Evolutionary conservation across 2,113 vertebrate species (phyloP).

Genomic region (Myiagra hebetior): DNA sequence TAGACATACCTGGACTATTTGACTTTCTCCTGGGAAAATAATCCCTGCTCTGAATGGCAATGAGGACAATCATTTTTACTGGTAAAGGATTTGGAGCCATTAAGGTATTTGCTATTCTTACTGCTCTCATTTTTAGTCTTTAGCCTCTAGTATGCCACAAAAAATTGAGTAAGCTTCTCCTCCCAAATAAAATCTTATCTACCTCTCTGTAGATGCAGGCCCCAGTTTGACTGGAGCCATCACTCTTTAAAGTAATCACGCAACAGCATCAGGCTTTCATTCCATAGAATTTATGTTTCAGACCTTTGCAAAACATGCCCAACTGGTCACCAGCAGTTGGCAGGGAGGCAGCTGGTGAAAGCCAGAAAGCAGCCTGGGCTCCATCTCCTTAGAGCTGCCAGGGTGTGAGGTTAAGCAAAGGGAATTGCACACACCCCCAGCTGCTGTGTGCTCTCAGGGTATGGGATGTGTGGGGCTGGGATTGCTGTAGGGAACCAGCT

Average conservation of each 20-base stretch:
- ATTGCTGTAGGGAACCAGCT: background rate
- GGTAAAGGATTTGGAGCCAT: background rate
- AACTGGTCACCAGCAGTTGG: background rate
- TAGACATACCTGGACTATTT: background rate
- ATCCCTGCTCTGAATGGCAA: background rate
- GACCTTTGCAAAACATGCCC: background rate
- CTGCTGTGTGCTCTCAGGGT: background rate
- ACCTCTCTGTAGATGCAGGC: background rate
- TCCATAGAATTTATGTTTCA: background rate
- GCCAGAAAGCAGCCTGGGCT: background rate
- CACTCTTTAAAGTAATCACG: background rate
- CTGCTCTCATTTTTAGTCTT: background rate
- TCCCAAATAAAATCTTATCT: background rate
- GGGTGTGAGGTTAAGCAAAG: background rate
- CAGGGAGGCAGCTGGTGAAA: background rate
- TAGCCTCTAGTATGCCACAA: background rate
- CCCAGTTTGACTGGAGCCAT: background rate
- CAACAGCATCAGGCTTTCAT: background rate
- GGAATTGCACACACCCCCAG: background rate
- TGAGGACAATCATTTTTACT: background rate
- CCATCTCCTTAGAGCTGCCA: background rate
- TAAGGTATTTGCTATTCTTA: background rate
- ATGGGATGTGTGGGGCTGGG: rapidly evolving
- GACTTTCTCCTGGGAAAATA: background rate
- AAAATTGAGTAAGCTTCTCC: background rate